phyloP scores from a whole-genome alignment of 2,113 vertebrate species.

The Cacatua alba region DNA sequence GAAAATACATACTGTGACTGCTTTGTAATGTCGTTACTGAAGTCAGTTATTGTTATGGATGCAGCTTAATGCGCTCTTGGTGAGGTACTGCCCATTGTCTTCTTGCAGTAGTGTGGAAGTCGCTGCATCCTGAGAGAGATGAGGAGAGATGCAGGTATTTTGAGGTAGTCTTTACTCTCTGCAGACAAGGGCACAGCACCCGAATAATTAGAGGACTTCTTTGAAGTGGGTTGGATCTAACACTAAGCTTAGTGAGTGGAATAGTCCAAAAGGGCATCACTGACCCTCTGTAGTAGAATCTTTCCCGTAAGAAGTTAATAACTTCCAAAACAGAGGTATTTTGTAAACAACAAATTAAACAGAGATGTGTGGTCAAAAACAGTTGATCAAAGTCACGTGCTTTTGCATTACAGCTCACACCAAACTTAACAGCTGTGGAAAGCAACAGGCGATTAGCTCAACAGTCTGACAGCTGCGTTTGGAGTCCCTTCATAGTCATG shows the following conservation, averaged over 20 bases:
- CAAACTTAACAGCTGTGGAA: background rate
- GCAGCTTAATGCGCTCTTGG: conserved; percentile 8
- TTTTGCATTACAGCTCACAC: background rate
- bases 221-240: background rate
- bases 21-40: conserved; percentile 1
- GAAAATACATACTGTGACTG: background rate
- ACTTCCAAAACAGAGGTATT: background rate
- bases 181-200: background rate
- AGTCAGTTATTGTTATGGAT: background rate
- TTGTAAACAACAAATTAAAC: background rate
- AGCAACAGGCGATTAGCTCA: background rate
- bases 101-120: background rate
- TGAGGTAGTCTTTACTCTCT: background rate
- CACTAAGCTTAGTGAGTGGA: background rate
- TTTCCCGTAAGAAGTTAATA: background rate
- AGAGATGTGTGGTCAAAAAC: background rate
- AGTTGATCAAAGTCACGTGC: background rate
- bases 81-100: background rate
- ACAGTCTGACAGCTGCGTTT: background rate
- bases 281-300: background rate
- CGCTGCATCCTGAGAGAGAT: background rate
- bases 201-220: background rate
- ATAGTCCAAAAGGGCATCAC: background rate
- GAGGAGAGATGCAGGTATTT: background rate
- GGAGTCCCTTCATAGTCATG: background rate